Evolutionary conservation across 2,797 vertebrate species (phyloP), one percentile per base, ranked within the genome.

Genomic region (Lycodopsis pacificus): DNA sequence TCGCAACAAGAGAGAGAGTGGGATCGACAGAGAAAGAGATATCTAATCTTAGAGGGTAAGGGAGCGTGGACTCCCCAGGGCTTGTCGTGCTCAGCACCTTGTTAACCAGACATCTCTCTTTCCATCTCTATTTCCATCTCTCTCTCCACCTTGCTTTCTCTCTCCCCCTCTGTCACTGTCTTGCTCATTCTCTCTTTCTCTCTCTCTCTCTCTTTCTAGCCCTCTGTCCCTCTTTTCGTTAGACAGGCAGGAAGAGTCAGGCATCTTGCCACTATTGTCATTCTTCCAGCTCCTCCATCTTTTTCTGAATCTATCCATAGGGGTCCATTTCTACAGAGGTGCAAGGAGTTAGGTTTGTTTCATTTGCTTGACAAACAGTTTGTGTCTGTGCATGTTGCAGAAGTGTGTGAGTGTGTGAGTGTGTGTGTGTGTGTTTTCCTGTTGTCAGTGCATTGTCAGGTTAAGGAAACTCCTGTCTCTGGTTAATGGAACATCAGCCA

Each of bases 41-140:
- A 88, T 97, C 95, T 96, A 94, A 96, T 97, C 96, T 96, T 95
- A 86, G 89, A 91, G 91, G 91, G 90, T 72, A 79, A 95, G 95
- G 91, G 87, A 93, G 94, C 91, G 86, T 87, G 85, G 86, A 85
- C 89, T 96, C 96, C 96, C 95, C 82, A 84, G 93, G 94, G 96
- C 92, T 94, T 83, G 93, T 51, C 71, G 81, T 93, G 90, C 95
- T 96, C 94, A 93, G 86, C 92, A 95, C 96, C 96, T 96, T 95
- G 95, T 97, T 97, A 96, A 94, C 94, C 25, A 90, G 93, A 93
- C 87, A 70, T 91, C 91, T 92, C 90, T 92, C 87, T 89, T 88
- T 92, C 93, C 81, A 88, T 90, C 89, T 91, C 85, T 74, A 86
- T 92, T 86, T 90, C 83, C 82, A 82, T 85, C 88, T 88, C 86